Evolutionary conservation across 35 echinoderm and acorn worm species (phyloP), one percentile per base, ranked within the genome.

Genomic region (Hemicentrotus pulcherrimus): DNA sequence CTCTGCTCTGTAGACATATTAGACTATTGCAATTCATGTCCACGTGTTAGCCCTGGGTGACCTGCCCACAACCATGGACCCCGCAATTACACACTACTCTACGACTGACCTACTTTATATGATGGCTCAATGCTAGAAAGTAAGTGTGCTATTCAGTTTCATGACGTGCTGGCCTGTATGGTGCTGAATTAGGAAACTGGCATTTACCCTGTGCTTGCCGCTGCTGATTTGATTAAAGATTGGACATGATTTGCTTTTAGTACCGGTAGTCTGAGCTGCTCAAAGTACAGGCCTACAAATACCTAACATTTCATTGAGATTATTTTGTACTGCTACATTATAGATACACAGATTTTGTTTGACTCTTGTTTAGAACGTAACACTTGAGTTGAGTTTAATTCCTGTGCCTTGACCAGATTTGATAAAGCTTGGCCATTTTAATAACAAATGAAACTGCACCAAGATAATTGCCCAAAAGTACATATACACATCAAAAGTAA

Each of bases 171-270:
- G 65, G 65, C 65, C 65, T 78, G 65, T 78, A 0, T 4, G 28
- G 65, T 59, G 52, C 22, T 78, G 22, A n/a, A 28, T 78, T 78
- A 78, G n/a, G 28, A 78, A 78, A 28, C 50, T 55, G 50, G 9
- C 65, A 78, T 78, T 22, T 78, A 28, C 65, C 50, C 18, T 7
- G 65, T 78, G 28, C 65, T 28, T 78, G 65, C 65, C 3, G 65
- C 5, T 78, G 65, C 65, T 78, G 65, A 78, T 78, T 78, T 78
- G 65, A 78, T 78, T 78, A 78, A 78, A 78, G 65, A 78, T 59
- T 78, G 65, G 65, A n/a, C n/a, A 78, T n/a, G 65, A 78, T 78
- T 78, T 15, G 22, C 61, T 71, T 15, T 71, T 71, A 71, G 22
- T 19, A n/a, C n/a, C n/a, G n/a, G n/a, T n/a, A 8, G 22, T 15